Percentiles rank a stretch among this genome's conserved stretches.
These are phyloP conservation scores for Acrocephalus arundinaceus DNA, from an alignment of 2,113 vertebrate genomes.

Conservation along the genomic window DNA sequence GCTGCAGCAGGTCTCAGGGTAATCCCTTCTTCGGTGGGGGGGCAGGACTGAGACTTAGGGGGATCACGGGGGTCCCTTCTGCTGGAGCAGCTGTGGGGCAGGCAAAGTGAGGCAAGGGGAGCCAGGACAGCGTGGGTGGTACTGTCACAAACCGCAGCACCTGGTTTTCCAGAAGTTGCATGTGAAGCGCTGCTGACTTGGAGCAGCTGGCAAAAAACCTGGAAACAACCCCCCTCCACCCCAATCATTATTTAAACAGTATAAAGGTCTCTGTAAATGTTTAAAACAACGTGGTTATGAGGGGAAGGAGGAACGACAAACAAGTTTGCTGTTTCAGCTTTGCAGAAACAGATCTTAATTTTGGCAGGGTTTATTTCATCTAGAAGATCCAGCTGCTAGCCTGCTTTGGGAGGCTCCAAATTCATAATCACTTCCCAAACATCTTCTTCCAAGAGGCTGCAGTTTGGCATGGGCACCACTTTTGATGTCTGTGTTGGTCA, in stretches of 20 bases:
- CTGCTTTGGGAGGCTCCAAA: background rate
- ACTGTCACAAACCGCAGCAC: background rate
- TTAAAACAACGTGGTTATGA: conserved; percentile 51
- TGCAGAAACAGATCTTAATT: conserved; percentile 37
- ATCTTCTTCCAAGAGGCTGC: conserved; percentile 29
- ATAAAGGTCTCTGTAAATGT: conserved; percentile 61
- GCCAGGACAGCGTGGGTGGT: background rate
- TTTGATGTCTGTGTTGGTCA: background rate
- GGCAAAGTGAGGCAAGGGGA: background rate
- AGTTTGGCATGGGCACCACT: background rate
- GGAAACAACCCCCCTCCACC: background rate
- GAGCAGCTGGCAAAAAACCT: conserved; percentile 31
- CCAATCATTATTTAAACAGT: conserved; percentile 49
- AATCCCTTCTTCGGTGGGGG: background rate
- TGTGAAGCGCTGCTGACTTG: background rate
- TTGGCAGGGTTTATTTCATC: conserved; percentile 43
- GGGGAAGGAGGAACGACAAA: conserved; percentile 64
- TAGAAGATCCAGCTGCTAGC: conserved; percentile 39
- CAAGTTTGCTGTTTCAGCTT: conserved; percentile 61
- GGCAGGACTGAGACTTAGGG: background rate
- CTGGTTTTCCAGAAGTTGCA: background rate
- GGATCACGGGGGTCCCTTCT: background rate
- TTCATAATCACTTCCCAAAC: conserved; percentile 17
- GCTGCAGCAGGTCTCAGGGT: background rate
- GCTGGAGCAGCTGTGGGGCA: background rate